Evolutionary conservation across 1,140 invertebrate species (phyloP), one percentile per base, ranked within the genome.

Genomic region (Drosophila pruinosa): DNA sequence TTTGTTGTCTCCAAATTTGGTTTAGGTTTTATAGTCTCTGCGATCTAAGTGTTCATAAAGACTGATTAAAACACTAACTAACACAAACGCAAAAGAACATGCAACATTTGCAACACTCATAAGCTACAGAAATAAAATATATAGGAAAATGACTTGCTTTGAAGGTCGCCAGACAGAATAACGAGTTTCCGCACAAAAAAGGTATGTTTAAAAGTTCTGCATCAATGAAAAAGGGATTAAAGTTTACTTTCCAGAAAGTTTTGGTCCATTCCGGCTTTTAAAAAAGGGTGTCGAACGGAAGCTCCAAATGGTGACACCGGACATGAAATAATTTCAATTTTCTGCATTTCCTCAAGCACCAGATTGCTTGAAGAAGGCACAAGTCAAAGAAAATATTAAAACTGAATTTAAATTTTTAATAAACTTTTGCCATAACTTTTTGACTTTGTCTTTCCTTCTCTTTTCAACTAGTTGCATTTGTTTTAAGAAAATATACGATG

Each of bases 321-420:
- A 88, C 82, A 75, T 63, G 47, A 88, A 88, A 88, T 88, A 88
- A 88, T 82, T 88, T 88, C 75, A 88, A 88, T 88, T 88, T 85
- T 88, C 70, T 79, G 78, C 78, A 82, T 86, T 86, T 86, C 74
- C 78, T 64, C 52, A 53, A 54, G 36, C 62, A 41, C 28, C 72
- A 78, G 72, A 76, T 76, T 73, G 63, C 57, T 61, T 47, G 19
- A 77, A 81, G 65, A 75, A 52, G 65, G 58, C 45, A 34, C 48
- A 61, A 63, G 45, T 36, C 74, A 43, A 64, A 72, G 77, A 73
- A 86, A 68, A 78, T 70, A 63, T 74, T 71, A 81, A 80, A 77
- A 78, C 71, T 75, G 82, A 88, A 88, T 88, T 88, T 86, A 88
- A 88, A 88, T 78, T 75, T 85, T 88, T 81, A 88, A 86, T 81